Evolutionary conservation across 2,113 vertebrate species (phyloP).

Genomic region (Tamias sibiricus): DNA sequence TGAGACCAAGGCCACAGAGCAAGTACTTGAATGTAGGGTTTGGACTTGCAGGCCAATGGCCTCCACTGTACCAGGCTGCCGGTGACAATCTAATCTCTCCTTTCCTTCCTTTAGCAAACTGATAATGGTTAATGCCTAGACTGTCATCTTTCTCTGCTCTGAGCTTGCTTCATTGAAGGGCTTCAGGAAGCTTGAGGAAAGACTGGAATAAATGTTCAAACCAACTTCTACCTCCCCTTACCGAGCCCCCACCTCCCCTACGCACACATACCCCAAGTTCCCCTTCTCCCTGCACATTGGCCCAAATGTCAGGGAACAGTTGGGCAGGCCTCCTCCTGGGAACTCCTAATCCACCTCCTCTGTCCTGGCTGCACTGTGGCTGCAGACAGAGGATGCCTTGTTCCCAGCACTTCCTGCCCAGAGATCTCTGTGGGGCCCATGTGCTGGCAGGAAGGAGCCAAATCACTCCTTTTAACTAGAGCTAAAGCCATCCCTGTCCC

Average conservation of each 20-base stretch:
- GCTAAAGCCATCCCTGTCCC: constrained; percentile 22
- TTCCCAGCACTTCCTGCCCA: constrained; percentile 76
- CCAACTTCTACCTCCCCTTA: neutral
- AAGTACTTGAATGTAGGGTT: neutral
- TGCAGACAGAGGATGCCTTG: constrained; percentile 78
- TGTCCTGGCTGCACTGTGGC: constrained; percentile 44
- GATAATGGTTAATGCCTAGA: neutral
- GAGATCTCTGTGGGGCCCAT: constrained; percentile 68
- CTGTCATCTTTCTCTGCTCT: constrained; percentile 55
- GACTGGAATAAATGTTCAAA: neutral
- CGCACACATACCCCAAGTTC: neutral
- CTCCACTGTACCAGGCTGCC: neutral
- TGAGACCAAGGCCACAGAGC: neutral
- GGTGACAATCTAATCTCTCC: neutral
- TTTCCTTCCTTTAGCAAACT: constrained; percentile 34
- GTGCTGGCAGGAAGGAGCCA: constrained; percentile 72
- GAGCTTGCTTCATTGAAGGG: neutral
- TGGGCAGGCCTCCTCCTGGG: constrained; percentile 32
- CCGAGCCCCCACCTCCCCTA: neutral
- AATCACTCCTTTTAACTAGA: constrained; percentile 66
- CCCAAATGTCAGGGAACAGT: constrained; percentile 62
- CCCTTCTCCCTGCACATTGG: neutral
- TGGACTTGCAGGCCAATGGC: neutral
- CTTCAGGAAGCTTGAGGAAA: constrained; percentile 37
- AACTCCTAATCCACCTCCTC: constrained; percentile 68